phyloP scores from a whole-genome alignment of 2,113 vertebrate genomes.

The Sturnira hondurensis region DNA sequence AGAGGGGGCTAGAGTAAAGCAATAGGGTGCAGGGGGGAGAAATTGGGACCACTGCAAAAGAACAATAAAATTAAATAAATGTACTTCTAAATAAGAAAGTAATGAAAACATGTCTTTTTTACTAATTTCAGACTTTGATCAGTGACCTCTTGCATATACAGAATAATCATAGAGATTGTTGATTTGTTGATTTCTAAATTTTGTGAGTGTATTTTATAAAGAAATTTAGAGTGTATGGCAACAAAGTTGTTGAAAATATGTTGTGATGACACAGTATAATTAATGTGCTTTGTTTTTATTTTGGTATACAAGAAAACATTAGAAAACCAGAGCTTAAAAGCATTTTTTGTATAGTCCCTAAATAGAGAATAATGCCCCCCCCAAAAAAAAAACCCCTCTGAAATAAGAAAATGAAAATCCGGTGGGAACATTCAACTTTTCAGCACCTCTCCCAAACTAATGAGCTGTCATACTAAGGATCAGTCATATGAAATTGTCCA shows the following conservation, averaged over 20 bases:
- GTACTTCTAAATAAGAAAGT: neutral
- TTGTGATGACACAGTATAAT: neutral
- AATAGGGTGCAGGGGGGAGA: too few species aligned
- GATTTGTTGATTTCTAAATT: neutral
- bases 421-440: neutral
- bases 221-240: neutral
- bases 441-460: neutral
- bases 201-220: neutral
- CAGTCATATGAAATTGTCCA: neutral
- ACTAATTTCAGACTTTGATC: neutral
- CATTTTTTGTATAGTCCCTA: neutral
- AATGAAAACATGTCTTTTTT: neutral
- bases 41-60: too few species aligned
- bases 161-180: neutral
- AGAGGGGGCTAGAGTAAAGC: too few species aligned
- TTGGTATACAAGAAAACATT: neutral
- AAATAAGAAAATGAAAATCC: neutral
- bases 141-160: neutral
- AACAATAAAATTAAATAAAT: too few species aligned
- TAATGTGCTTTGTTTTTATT: neutral
- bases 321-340: neutral
- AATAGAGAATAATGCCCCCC: neutral
- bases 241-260: neutral
- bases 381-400: neutral
- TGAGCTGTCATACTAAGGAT: neutral